Evolutionary conservation across 1,140 invertebrate species (phyloP).

Genomic region (Magallana ariakensis): DNA sequence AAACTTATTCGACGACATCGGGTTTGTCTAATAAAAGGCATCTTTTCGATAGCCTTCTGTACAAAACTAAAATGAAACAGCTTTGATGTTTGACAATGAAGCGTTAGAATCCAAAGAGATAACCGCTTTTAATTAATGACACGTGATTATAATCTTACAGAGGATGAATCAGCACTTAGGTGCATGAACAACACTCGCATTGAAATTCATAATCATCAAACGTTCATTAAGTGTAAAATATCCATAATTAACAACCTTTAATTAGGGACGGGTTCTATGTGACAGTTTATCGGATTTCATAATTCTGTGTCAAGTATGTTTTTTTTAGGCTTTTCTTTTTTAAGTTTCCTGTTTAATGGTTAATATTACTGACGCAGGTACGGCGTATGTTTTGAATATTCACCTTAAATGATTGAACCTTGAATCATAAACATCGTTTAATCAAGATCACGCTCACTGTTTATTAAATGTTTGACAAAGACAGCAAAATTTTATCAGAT

Average conservation of each 20-base stretch:
- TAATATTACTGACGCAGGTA: too few relatives aligned
- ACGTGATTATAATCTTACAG: background rate
- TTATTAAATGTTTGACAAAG: too few relatives aligned
- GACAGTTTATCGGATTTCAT: background rate
- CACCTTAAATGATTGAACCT: too few relatives aligned
- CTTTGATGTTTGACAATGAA: slow-evolving; percentile 24
- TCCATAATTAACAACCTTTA: slow-evolving; percentile 4
- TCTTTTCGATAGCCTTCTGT: background rate
- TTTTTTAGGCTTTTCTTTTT: background rate
- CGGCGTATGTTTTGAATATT: too few relatives aligned
- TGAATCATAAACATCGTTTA: too few relatives aligned
- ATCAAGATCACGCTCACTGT: too few relatives aligned
- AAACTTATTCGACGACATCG: background rate
- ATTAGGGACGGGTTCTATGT: background rate
- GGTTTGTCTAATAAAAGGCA: background rate
- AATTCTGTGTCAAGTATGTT: background rate
- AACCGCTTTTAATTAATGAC: slow-evolving; percentile 17
- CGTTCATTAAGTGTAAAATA: background rate
- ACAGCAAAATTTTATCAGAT: too few relatives aligned
- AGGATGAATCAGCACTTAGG: slow-evolving; percentile 15
- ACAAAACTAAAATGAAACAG: too few relatives aligned
- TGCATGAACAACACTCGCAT: background rate
- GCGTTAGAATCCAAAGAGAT: background rate
- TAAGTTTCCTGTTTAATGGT: too few relatives aligned
- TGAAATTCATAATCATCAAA: background rate